Percentiles rank a stretch among this genome's conserved stretches.
Evolutionary conservation across 2,797 vertebrate species (phyloP).

Genomic region (Prunella strophiata): DNA sequence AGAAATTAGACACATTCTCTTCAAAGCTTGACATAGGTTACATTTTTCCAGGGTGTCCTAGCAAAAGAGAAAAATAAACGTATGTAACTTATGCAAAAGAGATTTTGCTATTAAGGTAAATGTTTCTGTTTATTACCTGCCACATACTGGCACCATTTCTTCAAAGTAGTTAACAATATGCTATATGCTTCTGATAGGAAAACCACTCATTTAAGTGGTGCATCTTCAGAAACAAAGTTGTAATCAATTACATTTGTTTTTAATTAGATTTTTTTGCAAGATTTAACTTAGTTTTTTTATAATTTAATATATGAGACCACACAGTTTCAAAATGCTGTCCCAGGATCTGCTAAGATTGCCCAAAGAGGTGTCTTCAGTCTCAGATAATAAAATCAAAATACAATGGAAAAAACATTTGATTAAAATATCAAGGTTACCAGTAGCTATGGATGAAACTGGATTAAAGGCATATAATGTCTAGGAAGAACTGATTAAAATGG

Average conservation of each 20-base stretch:
- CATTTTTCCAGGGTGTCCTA: neutral
- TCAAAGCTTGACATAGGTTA: neutral
- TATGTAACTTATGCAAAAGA: neutral
- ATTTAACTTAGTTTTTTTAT: neutral
- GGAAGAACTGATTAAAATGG: neutral
- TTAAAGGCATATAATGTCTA: neutral
- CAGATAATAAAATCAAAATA: neutral
- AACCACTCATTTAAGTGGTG: neutral
- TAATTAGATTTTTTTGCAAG: neutral
- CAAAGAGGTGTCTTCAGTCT: neutral
- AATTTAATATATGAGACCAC: neutral
- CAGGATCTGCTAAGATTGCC: neutral
- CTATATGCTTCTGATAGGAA: neutral
- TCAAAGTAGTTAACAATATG: neutral
- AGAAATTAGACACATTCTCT: neutral
- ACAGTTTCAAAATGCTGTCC: neutral
- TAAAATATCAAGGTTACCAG: neutral
- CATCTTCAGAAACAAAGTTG: neutral
- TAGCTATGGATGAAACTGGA: neutral
- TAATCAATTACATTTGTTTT: neutral
- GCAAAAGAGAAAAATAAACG: neutral
- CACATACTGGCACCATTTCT: neutral
- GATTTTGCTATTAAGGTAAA: neutral
- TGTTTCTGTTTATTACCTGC: neutral
- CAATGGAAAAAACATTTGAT: neutral